Percentiles rank a stretch among this genome's conserved stretches.
phyloP scores from a whole-genome alignment of 1,140 invertebrate genomes.

The Drosophila pachea region DNA sequence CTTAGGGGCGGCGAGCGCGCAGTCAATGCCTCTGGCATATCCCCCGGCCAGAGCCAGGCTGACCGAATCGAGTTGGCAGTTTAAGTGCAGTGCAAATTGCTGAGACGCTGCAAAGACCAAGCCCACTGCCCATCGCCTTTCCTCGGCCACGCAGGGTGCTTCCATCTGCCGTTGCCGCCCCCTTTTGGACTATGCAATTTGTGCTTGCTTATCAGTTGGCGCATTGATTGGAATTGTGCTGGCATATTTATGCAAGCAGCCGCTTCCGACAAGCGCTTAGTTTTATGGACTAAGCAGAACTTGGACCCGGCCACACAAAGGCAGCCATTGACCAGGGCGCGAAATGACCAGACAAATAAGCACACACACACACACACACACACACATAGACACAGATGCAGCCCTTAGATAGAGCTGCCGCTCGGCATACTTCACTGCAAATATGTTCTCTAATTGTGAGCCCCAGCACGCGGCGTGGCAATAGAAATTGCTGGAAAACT shows the following conservation, averaged over 20 bases:
- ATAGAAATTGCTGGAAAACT: constrained; percentile 8
- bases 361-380: neutral
- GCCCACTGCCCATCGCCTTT: constrained; percentile 1
- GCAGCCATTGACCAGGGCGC: constrained; percentile 20
- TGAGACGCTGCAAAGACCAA: constrained; percentile 33
- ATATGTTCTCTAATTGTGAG: constrained; percentile 24
- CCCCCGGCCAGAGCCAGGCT: constrained; percentile 31
- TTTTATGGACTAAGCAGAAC: constrained; percentile 44
- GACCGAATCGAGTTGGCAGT: constrained; percentile 57
- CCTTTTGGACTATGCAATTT: constrained; percentile 57
- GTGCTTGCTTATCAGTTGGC: constrained; percentile 62
- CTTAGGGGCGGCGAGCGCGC: constrained; percentile 4
- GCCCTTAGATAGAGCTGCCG: constrained; percentile 31
- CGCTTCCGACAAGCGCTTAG: constrained; percentile 54
- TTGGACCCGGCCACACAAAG: constrained; percentile 15
- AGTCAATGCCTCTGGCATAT: constrained; percentile 36
- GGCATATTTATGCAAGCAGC: constrained; percentile 50
- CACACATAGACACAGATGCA: constrained; percentile 29
- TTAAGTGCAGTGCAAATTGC: constrained; percentile 68
- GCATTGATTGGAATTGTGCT: constrained; percentile 65
- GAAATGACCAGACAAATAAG: constrained; percentile 57
- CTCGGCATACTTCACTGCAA: neutral
- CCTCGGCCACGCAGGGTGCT: constrained; percentile 13
- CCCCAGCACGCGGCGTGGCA: constrained; percentile 1
- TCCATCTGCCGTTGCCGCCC: constrained; percentile 42